Evolutionary conservation across 2,888 invertebrate species (phyloP), one percentile per base, ranked within the genome.

Genomic region (Ectemnius lituratus): DNA sequence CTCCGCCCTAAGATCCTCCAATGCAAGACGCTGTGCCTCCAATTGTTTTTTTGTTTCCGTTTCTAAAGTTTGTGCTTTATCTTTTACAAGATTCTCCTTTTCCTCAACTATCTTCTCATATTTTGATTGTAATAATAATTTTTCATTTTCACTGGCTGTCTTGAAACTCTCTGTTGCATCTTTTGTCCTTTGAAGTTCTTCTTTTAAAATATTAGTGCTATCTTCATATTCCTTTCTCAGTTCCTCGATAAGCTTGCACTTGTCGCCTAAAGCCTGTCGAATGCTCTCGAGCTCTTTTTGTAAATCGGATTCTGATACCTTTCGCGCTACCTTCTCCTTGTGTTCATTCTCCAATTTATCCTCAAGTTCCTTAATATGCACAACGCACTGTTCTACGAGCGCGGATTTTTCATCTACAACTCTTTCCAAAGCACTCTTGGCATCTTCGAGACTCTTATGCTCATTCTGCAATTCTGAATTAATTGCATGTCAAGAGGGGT

Each of bases 21-120:
- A 67, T 62, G 68, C 77, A 4, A 71, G 67, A 27, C 80, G 77
- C 46, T 88, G 86, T 13, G 67, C 71, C 37, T 84, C 78, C 14
- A 80, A 79, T 37, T 81, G 70, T 52, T 82, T 85, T 23, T 78
- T 73, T 2, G 78, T 78, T 64, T 88, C 86, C 1, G 58, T 61
- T 18, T 82, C 84, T 2, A 89, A 63, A 66, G 85, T 85, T 23
- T 85, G 75, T 0, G 73, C 57, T 57, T 86, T 85, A n/a, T 56
- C n/a, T 68, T 86, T 85, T 2, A 88, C 70, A 11, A 83, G 68
- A 85, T 92, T 92, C 82, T 93, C 93, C 83, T 93, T 92, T 83
- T 93, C 93, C 75, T 92, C 92, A 58, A 93, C 89, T 4, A 91
- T 91, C 85, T 92, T 91, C 78, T 92, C 92, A 80, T 91, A 92